Percentiles rank a stretch among this genome's conserved stretches.
phyloP scores from a whole-genome alignment of 2,888 invertebrate genomes.

The Palloptera scutellata region DNA sequence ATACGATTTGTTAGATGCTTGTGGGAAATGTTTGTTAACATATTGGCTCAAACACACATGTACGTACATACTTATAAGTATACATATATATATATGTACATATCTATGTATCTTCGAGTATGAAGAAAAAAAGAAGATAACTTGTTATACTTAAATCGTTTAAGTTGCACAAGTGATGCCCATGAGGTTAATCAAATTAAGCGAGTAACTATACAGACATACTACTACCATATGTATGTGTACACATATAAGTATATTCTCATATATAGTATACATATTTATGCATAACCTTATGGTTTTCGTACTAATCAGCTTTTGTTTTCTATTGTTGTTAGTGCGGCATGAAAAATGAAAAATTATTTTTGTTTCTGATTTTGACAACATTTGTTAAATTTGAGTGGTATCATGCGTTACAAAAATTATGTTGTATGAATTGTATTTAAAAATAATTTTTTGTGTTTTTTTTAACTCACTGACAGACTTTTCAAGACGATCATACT shows the following conservation, averaged over 20 bases:
- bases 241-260: background rate
- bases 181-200: slow-evolving; percentile 26
- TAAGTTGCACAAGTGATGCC: background rate
- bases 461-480: too few relatives aligned
- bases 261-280: too few relatives aligned
- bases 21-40: background rate
- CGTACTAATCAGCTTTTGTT: background rate
- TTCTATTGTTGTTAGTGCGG: background rate
- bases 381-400: slow-evolving; percentile 23
- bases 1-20: background rate
- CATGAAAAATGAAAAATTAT: slow-evolving; percentile 28
- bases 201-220: background rate
- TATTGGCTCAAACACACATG: too few relatives aligned
- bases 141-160: slow-evolving; percentile 6
- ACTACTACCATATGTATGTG: background rate
- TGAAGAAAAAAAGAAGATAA: too few relatives aligned
- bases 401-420: background rate
- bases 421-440: too few relatives aligned
- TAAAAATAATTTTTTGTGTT: too few relatives aligned
- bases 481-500: too few relatives aligned
- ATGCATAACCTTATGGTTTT: background rate
- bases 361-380: slow-evolving; percentile 24
- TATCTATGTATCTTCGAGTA: too few relatives aligned
- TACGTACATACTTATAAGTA: too few relatives aligned
- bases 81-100: too few relatives aligned